Conservation (phyloP, 2,888 invertebrate genomes). For the Hesperia comma region DNA sequence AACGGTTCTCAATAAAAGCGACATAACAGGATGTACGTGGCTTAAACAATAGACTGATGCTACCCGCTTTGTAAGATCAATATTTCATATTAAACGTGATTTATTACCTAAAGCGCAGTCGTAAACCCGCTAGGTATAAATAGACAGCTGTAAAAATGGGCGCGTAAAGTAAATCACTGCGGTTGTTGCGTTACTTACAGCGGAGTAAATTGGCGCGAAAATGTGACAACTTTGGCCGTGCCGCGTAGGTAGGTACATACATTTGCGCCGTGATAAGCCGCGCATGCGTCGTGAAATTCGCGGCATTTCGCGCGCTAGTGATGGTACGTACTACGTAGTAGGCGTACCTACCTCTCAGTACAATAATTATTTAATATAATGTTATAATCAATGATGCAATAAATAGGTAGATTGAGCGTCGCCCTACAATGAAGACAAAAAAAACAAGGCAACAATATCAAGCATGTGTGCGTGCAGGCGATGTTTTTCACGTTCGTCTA, state of each 20-base stretch:
- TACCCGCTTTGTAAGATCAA: slow-evolving; percentile 39
- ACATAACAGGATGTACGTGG: slow-evolving; percentile 39
- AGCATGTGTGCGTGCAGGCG: too few relatives aligned
- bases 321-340: too few relatives aligned
- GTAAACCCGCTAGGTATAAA: slow-evolving; percentile 40
- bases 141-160: slow-evolving; percentile 47
- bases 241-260: slow-evolving; percentile 41
- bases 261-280: slow-evolving; percentile 52
- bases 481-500: too few relatives aligned
- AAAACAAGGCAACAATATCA: too few relatives aligned
- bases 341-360: too few relatives aligned
- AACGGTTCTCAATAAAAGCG: slow-evolving; percentile 41
- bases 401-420: too few relatives aligned
- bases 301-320: slow-evolving; percentile 53
- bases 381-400: too few relatives aligned
- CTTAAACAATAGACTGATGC: slow-evolving; percentile 35
- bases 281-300: slow-evolving; percentile 59
- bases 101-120: slow-evolving; percentile 47
- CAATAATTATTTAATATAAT: too few relatives aligned
- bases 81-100: slow-evolving; percentile 51
- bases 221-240: slow-evolving; percentile 53
- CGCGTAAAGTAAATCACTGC: slow-evolving; percentile 47
- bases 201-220: slow-evolving; percentile 66
- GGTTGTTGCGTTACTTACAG: slow-evolving; percentile 40
- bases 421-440: too few relatives aligned